These are phyloP conservation scores for Intellagama lesueurii DNA, from an alignment of 2,797 vertebrate species.

Conservation along the genomic window DNA sequence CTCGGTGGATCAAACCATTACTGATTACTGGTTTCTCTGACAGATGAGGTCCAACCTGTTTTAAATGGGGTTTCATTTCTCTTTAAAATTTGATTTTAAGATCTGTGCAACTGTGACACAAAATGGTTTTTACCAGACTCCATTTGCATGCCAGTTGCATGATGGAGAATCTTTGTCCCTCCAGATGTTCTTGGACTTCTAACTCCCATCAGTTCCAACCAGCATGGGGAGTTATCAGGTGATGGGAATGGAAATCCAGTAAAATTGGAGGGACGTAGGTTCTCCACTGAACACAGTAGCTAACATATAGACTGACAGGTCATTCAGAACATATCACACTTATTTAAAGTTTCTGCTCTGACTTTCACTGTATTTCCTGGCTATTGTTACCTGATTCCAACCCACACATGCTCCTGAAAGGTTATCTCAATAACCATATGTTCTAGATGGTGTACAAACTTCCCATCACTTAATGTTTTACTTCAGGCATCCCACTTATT, in stretches of 20 bases:
- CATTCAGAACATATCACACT: not conserved
- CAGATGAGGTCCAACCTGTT: not conserved
- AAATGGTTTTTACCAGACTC: not conserved
- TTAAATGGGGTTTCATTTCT: not conserved
- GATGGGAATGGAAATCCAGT: not conserved
- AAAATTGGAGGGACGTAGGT: not conserved
- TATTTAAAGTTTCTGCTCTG: not conserved
- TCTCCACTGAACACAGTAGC: not conserved
- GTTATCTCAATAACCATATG: not conserved
- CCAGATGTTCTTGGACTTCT: not conserved
- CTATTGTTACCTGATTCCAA: not conserved
- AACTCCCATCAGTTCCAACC: not conserved
- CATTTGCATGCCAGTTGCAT: too few species aligned
- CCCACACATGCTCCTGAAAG: not conserved
- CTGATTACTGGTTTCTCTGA: not conserved
- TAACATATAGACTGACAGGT: not conserved
- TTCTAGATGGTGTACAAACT: not conserved
- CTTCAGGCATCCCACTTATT: not conserved
- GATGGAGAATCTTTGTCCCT: not conserved
- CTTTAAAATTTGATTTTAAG: not conserved
- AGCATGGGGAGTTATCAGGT: not conserved
- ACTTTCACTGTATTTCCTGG: too few species aligned
- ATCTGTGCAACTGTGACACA: not conserved
- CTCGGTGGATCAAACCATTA: not conserved
- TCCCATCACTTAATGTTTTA: not conserved